Percentiles rank a stretch among this genome's conserved stretches.
Conservation (phyloP, 2,888 invertebrate genomes). For the Deilephila porcellus region DNA sequence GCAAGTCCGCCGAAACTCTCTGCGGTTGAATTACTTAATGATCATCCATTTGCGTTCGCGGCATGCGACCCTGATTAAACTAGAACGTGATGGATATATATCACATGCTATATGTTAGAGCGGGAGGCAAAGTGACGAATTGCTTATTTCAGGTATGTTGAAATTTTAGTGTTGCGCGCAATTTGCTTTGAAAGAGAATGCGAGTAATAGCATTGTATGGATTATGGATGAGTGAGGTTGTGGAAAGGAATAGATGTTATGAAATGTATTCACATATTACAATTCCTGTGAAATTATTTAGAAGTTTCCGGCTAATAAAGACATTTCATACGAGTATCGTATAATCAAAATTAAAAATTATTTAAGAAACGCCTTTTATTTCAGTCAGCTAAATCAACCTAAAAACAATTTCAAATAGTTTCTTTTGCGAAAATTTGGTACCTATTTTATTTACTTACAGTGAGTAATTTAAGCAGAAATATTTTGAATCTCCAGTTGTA, state of each 20-base stretch:
- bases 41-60: constrained; percentile 47
- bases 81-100: constrained; percentile 35
- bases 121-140: neutral
- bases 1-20: constrained; percentile 38
- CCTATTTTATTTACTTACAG: too few relatives aligned
- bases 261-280: too few relatives aligned
- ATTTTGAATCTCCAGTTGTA: too few relatives aligned
- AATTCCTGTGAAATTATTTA: too few relatives aligned
- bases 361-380: too few relatives aligned
- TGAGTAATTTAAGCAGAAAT: too few relatives aligned
- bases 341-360: neutral
- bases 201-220: neutral
- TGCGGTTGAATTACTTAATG: constrained; percentile 60
- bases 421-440: too few relatives aligned
- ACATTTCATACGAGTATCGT: too few relatives aligned
- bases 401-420: neutral
- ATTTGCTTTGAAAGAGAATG: neutral
- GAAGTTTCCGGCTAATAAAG: too few relatives aligned
- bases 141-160: constrained; percentile 6
- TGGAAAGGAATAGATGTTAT: too few relatives aligned
- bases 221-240: neutral
- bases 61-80: constrained; percentile 49
- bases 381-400: neutral
- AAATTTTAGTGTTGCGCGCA: neutral
- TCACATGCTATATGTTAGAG: neutral